Conservation (phyloP, 2,888 invertebrate species). For the Dryococelus australis region DNA sequence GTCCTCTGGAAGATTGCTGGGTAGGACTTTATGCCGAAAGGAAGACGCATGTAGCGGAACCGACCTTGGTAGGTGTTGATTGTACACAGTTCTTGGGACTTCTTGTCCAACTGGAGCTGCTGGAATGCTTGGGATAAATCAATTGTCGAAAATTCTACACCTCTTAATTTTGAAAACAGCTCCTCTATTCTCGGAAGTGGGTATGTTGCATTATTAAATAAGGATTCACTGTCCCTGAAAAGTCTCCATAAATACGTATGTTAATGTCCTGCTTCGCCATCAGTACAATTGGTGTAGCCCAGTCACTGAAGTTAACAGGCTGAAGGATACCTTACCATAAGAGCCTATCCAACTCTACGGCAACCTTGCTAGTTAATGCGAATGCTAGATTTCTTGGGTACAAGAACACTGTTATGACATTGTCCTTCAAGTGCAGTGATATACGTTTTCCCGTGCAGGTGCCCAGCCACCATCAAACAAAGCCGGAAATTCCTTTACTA, state of each 20-base stretch:
- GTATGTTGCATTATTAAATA: no score
- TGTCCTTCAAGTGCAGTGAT: neutral
- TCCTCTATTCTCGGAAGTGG: no score
- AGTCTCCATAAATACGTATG: neutral
- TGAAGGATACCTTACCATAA: neutral
- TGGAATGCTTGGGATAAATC: no score
- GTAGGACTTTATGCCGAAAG: no score
- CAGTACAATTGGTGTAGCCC: neutral
- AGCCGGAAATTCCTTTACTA: neutral
- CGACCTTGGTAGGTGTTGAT: no score
- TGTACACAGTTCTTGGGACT: neutral
- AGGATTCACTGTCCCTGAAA: neutral
- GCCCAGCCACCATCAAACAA: neutral
- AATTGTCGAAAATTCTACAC: no score
- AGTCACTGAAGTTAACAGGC: neutral
- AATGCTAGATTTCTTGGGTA: neutral
- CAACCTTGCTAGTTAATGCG: neutral
- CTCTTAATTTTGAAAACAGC: no score
- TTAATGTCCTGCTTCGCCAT: neutral
- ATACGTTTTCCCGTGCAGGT: neutral
- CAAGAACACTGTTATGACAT: neutral
- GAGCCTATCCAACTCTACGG: neutral
- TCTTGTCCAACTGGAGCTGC: no score
- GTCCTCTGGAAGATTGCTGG: no score
- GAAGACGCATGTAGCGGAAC: no score